Base-by-base conservation (phyloP, 2,888 invertebrate genomes). In the Conops quadrifasciatus region DNA sequence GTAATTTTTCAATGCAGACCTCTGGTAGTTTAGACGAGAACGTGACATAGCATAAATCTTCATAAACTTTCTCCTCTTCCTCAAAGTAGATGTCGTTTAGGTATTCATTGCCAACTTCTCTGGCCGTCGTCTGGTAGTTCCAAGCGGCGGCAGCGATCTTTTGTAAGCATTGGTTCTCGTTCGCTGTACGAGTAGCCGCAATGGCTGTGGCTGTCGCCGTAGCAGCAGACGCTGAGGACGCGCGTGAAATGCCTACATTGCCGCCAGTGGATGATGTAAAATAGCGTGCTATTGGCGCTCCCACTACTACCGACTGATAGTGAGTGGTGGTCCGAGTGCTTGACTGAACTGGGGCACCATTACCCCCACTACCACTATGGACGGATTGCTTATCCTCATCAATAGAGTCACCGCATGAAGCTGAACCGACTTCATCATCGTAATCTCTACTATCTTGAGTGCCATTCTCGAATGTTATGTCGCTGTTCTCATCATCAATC, bases 31-130 rank as follows among this genome's bases (percentile, higher is more conserved):
- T 87, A 78, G 91, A 89, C 77, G 92, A 89, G 87, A 94, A 92
- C 83, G 93, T 93, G 83, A 94, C 93, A 86, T 93, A 94, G 89
- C 94, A 94, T 79, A 95, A 90, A 87, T 94, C 94, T 87, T 94
- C 94, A 86, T 95, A 95, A 81, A 94, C 92, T 87, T 93, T 93
- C 85, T 94, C 93, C 79, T 93, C 93, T 77, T 90, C 84, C 71
- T 84, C 82, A 74, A 81, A 81, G 74, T 84, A 84, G 77, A 84
- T 82, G 71, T 83, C 83, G 72, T 80, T 81, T 72, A 84, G 79
- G 75, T 84, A 85, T 63, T 82, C 81, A 71, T 83, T 81, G 67
- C 82, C 84, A 24, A 80, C 81, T 70, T 81, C 80, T 45, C 80
- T 78, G 63, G 80, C 78, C 5, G 78, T 79, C n/a, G 78, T 78